A percentile compares a stretch with the other conserved stretches of the same genome.
Evolutionary conservation across 2,113 vertebrate species (phyloP).

Genomic region (Elaphurus davidianus): DNA sequence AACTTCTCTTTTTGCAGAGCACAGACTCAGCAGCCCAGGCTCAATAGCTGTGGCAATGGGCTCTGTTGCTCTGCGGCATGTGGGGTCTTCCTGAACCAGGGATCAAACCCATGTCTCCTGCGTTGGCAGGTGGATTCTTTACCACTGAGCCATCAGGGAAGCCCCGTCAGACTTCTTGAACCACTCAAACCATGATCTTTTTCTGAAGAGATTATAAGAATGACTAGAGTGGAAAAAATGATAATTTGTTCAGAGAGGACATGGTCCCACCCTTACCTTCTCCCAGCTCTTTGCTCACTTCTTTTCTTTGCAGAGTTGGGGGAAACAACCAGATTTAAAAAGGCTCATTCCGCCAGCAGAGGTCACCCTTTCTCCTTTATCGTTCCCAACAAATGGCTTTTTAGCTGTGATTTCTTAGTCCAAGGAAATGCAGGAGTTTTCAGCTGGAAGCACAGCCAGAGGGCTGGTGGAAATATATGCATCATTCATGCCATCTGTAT

Average conservation of each 20-base stretch:
- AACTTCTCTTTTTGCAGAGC: background rate
- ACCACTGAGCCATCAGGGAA: background rate
- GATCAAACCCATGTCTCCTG: background rate
- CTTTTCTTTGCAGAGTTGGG: background rate
- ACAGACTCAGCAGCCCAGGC: background rate
- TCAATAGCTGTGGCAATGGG: background rate
- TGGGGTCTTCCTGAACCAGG: background rate
- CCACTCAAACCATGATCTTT: conserved; percentile 55
- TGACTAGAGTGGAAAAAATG: conserved; percentile 31
- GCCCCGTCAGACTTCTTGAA: conserved; percentile 5
- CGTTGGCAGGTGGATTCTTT: background rate
- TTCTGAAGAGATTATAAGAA: conserved; percentile 49
- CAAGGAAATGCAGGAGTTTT: background rate
- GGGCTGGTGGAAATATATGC: conserved; percentile 13
- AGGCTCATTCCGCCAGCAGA: conserved; percentile 77
- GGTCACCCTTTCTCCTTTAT: conserved; percentile 85
- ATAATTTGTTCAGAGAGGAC: background rate
- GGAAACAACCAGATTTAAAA: background rate
- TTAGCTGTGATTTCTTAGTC: background rate
- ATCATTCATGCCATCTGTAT: background rate
- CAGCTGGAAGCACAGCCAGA: conserved; percentile 56
- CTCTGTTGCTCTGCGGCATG: background rate
- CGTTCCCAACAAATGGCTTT: background rate
- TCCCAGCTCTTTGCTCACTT: background rate
- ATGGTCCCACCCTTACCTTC: background rate